These are phyloP conservation scores for Dicentrarchus labrax DNA, from an alignment of 2,113 vertebrate species.

Conservation along the genomic window DNA sequence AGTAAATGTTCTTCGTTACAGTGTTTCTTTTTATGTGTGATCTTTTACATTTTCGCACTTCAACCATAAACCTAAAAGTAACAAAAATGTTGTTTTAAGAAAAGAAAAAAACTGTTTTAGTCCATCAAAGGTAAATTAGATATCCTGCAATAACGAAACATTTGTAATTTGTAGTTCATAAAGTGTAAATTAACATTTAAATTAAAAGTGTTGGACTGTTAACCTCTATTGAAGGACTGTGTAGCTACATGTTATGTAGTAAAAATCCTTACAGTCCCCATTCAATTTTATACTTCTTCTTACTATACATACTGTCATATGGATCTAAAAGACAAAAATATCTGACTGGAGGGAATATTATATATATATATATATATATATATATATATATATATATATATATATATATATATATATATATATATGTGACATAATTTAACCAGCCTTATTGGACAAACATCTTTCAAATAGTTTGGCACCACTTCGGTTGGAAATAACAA, in stretches of 20 bases:
- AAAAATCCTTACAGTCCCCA: not conserved
- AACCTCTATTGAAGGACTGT: not conserved
- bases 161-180: not conserved
- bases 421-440: not conserved
- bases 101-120: too few species aligned
- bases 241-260: not conserved
- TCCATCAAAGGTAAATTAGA: too few species aligned
- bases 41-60: too few species aligned
- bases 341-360: too few species aligned
- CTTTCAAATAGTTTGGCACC: slow-evolving; percentile 10
- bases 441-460: not conserved
- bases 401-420: not conserved
- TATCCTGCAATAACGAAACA: not conserved
- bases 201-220: not conserved
- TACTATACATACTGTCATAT: too few species aligned
- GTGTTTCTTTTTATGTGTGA: too few species aligned
- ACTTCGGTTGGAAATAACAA: not conserved
- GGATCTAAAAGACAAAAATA: too few species aligned
- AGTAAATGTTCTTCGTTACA: too few species aligned
- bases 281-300: not conserved
- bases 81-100: too few species aligned
- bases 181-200: not conserved
- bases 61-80: too few species aligned
- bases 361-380: too few species aligned
- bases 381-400: too few species aligned